Conservation (phyloP, 2,113 vertebrate species). For the Poicephalus gulielmi region DNA sequence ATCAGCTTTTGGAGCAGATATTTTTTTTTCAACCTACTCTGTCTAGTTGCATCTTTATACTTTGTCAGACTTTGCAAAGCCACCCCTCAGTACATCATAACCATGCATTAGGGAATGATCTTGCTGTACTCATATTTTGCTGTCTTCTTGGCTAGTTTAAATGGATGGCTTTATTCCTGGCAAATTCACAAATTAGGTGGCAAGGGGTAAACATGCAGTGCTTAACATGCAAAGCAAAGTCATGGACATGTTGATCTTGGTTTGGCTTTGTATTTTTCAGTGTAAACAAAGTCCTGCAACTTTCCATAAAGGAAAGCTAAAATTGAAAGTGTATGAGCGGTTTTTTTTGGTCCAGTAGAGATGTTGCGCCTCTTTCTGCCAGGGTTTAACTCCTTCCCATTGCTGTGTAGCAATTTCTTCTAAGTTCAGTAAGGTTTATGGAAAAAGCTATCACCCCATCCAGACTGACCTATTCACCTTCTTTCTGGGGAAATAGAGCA, state of each 20-base stretch:
- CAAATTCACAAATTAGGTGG: conserved; percentile 49
- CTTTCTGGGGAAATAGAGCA: background rate
- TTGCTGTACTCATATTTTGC: background rate
- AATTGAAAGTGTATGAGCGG: background rate
- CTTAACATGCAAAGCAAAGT: conserved; percentile 39
- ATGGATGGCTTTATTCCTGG: conserved; percentile 22
- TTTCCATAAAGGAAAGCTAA: conserved; percentile 19
- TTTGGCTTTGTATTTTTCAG: conserved; percentile 19
- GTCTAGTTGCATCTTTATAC: background rate
- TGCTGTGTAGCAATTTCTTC: background rate
- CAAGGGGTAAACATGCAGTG: conserved; percentile 12
- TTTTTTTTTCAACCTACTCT: background rate
- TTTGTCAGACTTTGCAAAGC: background rate
- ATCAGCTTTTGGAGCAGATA: background rate
- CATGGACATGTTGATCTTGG: conserved; percentile 38
- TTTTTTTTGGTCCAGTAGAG: background rate
- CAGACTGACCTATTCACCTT: background rate
- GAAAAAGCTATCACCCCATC: background rate
- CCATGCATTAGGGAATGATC: background rate
- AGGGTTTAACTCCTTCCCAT: background rate
- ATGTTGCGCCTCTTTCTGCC: background rate
- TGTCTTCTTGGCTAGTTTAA: conserved; percentile 1
- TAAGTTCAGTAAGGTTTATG: background rate
- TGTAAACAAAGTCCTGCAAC: background rate
- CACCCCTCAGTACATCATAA: background rate